Evolutionary conservation across 2,888 invertebrate species (phyloP).

Genomic region (Pyrocoelia pectoralis): DNA sequence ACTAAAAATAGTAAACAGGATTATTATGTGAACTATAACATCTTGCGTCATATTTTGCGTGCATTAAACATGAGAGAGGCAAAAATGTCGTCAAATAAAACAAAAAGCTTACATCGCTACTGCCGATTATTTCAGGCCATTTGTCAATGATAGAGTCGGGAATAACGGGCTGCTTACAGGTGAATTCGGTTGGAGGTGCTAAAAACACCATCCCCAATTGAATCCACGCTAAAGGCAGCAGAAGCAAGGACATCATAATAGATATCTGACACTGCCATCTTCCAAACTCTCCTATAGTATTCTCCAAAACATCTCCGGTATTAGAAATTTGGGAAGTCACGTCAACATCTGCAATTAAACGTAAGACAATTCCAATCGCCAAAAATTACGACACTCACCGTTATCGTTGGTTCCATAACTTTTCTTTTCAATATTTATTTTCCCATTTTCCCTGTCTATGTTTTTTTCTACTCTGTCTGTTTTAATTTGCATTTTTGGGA

Average conservation of each 20-base stretch:
- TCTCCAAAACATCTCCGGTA: conserved; percentile 35
- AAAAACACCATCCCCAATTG: conserved; percentile 69
- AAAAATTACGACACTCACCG: background rate
- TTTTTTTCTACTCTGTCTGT: background rate
- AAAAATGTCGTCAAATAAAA: no score
- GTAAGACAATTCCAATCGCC: no score
- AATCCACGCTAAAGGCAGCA: conserved; percentile 69
- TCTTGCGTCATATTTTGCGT: conserved; percentile 3
- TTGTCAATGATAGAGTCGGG: background rate
- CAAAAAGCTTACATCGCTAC: background rate
- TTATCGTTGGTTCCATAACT: conserved; percentile 4
- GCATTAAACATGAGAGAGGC: background rate
- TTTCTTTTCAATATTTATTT: conserved; percentile 7
- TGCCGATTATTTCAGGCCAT: background rate
- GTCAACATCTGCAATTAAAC: background rate
- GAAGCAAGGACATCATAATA: conserved; percentile 65
- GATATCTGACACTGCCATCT: conserved; percentile 66
- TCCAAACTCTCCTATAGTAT: conserved; percentile 66
- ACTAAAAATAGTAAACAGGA: background rate
- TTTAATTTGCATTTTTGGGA: background rate
- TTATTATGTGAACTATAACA: background rate
- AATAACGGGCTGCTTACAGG: background rate
- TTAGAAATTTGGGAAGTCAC: background rate
- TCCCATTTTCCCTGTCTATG: background rate
- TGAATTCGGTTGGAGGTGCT: conserved; percentile 67